Conservation (phyloP, 2,113 vertebrate genomes). For the Corynorhinus townsendii region DNA sequence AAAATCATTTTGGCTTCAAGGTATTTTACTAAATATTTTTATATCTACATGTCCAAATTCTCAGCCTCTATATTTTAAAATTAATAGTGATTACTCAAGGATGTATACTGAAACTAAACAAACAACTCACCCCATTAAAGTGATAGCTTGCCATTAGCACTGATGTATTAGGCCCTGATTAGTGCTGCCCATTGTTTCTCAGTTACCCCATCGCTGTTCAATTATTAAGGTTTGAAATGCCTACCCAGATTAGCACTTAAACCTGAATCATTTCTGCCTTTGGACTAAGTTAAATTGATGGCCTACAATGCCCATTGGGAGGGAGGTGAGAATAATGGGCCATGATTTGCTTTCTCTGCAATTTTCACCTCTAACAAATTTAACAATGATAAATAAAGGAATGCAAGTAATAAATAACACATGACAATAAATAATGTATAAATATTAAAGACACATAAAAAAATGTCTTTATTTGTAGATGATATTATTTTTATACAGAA, state of each 20-base stretch:
- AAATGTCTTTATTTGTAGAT: background rate
- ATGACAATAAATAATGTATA: background rate
- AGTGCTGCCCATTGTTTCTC: background rate
- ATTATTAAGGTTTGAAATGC: background rate
- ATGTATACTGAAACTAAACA: background rate
- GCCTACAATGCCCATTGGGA: background rate
- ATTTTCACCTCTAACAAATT: background rate
- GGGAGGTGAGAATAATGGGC: background rate
- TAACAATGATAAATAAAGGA: background rate
- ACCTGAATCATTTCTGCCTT: background rate
- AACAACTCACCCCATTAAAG: conserved; percentile 1
- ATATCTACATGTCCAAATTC: background rate
- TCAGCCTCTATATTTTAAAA: background rate
- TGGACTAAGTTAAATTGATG: background rate
- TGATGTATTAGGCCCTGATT: background rate
- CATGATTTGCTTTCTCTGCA: background rate
- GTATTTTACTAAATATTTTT: background rate
- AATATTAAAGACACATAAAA: background rate
- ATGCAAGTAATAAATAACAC: background rate
- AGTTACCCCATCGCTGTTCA: background rate
- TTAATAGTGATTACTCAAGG: background rate
- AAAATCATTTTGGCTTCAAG: background rate
- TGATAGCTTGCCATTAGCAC: background rate
- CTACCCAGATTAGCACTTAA: background rate
- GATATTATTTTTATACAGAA: background rate